phyloP scores from a whole-genome alignment of 2,888 invertebrate species.

The Parasteatoda lunata region DNA sequence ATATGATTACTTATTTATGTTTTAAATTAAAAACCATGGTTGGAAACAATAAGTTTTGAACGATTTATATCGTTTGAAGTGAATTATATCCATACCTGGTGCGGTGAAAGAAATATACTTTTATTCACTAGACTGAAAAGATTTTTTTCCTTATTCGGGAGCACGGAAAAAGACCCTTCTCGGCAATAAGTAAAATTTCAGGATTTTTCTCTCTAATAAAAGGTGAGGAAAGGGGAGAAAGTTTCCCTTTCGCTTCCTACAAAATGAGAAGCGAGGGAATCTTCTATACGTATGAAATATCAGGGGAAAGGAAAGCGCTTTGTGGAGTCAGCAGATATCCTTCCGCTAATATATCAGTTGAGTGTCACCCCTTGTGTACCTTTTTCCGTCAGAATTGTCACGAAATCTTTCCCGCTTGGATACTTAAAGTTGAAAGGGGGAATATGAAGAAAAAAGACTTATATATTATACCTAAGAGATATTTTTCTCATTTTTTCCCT shows the following conservation, averaged over 20 bases:
- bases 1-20: too few species aligned
- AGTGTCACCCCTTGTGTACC: constrained; percentile 43
- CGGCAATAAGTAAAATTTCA: constrained; percentile 35
- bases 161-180: constrained; percentile 19
- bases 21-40: too few species aligned
- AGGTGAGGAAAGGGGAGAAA: neutral
- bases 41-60: too few species aligned
- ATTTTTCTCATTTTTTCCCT: too few species aligned
- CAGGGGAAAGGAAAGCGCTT: constrained; percentile 18
- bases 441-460: neutral
- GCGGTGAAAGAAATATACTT: too few species aligned
- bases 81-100: too few species aligned
- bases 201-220: neutral
- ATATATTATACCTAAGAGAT: neutral
- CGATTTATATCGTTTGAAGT: too few species aligned
- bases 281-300: constrained; percentile 28
- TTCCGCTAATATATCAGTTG: constrained; percentile 57
- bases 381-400: constrained; percentile 46
- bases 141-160: neutral
- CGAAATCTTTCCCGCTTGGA: constrained; percentile 20
- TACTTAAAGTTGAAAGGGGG: constrained; percentile 29
- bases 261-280: neutral
- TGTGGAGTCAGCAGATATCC: constrained; percentile 54
- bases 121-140: neutral
- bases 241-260: constrained; percentile 14